Base-by-base conservation (phyloP, 1,140 invertebrate species). In the Drosophila yakuba region DNA sequence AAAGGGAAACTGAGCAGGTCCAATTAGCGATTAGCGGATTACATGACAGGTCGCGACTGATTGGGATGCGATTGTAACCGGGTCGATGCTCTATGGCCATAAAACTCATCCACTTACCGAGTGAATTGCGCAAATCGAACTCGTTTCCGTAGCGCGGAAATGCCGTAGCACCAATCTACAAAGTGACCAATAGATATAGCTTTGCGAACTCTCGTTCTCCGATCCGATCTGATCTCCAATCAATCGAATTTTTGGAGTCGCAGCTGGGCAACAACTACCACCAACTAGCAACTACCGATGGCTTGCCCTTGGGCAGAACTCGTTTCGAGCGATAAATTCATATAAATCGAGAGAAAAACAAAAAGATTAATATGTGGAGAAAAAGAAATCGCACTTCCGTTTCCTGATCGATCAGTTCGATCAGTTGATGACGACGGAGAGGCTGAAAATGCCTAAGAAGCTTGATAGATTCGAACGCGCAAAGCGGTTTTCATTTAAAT, bases 241-340 rank as follows among this genome's bases (percentile, higher is more conserved):
- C 73, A 52, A 76, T 75, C 73, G 61, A 59, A 25, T 64, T 57
- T 74, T 59, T 35, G 39, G 55, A 75, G 61, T 57, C 72, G 54
- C 23, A 50, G 61, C 52, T 44, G 60, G 28, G 61, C 64, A 67
- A 61, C 64, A 67, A 61, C 71, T 69, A 83, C 35, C 45, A 85
- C 39, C 45, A 85, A 73, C 75, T 80, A 77, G 67, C 45, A 85
- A 74, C 75, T 85, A 85, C 81, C 81, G 81, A 80, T 85, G 71
- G 47, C 43, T 51, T 83, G 83, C 83, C 83, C 83, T 88, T 88
- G 83, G 62, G 28, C n/a, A 23, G 75, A 86, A 88, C 83, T 69
- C 32, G 83, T 88, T 83, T 76, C 32, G 60, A 67, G 67, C 55
- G 74, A 60, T 69, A 54, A 17, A 43, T 20, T n/a, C 14, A 14